Percentiles rank a stretch among this genome's conserved stretches.
phyloP scores from a whole-genome alignment of 2,888 invertebrate species.

The Pseudanteris insignis region DNA sequence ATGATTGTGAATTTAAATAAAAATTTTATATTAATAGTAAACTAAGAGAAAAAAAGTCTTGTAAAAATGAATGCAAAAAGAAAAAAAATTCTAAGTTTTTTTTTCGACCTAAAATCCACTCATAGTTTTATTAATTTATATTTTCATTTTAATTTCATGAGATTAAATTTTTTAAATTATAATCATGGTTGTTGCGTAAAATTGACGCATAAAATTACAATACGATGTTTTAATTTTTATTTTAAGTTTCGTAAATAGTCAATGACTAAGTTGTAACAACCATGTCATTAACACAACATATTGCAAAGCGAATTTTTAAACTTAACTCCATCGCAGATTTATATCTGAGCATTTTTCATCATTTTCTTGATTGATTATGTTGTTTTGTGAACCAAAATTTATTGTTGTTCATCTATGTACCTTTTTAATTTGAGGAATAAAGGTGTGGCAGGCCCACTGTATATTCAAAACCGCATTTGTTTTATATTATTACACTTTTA shows the following conservation, averaged over 20 bases:
- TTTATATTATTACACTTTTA: slow-evolving; percentile 20
- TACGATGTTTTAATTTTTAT: slow-evolving; percentile 4
- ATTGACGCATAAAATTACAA: slow-evolving; percentile 32
- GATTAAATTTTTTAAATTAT: too few species aligned
- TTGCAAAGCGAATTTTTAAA: slow-evolving; percentile 6
- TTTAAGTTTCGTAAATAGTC: too few species aligned
- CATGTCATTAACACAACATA: slow-evolving; percentile 12
- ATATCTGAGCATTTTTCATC: too few species aligned
- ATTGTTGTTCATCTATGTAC: slow-evolving; percentile 26
- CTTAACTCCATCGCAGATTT: too few species aligned
- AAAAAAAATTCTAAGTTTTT: slow-evolving; percentile 4
- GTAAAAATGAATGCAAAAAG: slow-evolving; percentile 2
- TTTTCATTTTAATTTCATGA: too few species aligned
- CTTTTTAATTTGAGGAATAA: slow-evolving; percentile 27
- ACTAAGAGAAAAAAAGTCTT: not conserved
- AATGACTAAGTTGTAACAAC: slow-evolving; percentile 17
- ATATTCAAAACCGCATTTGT: slow-evolving; percentile 31
- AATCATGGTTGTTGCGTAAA: slow-evolving; percentile 30
- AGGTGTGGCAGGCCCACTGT: slow-evolving; percentile 53
- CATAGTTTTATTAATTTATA: too few species aligned
- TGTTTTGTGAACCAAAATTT: slow-evolving; percentile 11
- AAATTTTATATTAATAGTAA: not conserved
- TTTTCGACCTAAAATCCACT: slow-evolving; percentile 7
- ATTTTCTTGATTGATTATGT: not conserved
- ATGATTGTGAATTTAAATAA: slow-evolving; percentile 5